Percentiles rank a stretch among this genome's conserved stretches.
phyloP scores from a whole-genome alignment of 2,113 vertebrate species.

The Ictalurus punctatus region DNA sequence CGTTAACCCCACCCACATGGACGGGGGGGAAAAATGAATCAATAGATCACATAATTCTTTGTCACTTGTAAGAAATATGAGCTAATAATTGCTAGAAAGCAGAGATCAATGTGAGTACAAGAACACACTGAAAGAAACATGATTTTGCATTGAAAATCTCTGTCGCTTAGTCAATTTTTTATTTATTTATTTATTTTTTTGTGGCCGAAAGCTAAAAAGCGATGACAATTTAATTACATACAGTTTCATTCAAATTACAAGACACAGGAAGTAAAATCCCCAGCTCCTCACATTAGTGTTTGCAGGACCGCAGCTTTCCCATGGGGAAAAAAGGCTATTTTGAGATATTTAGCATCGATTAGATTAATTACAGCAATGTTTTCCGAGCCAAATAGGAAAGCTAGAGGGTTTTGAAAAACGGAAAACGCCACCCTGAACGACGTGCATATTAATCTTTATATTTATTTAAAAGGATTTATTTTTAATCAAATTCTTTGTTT shows the following conservation, averaged over 20 bases:
- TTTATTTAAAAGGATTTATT: neutral
- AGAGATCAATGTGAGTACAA: neutral
- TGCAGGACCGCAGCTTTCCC: neutral
- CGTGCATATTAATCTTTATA: neutral
- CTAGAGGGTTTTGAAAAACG: too few species aligned
- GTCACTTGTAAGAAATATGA: neutral
- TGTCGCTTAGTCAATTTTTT: neutral
- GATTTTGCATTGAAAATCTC: neutral
- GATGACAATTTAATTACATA: neutral
- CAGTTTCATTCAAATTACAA: neutral
- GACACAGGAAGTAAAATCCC: neutral
- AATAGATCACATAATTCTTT: constrained; percentile 3
- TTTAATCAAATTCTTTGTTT: neutral
- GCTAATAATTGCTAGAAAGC: neutral
- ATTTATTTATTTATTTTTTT: neutral
- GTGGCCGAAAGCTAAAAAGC: constrained; percentile 2
- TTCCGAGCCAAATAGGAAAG: neutral
- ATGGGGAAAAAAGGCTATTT: neutral
- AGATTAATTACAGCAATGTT: neutral
- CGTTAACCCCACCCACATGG: neutral
- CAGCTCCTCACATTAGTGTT: neutral
- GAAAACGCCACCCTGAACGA: neutral
- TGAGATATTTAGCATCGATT: neutral
- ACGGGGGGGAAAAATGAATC: neutral
- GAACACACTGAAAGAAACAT: neutral